phyloP scores from a whole-genome alignment of 2,113 vertebrate genomes.

The Pterocles gutturalis region DNA sequence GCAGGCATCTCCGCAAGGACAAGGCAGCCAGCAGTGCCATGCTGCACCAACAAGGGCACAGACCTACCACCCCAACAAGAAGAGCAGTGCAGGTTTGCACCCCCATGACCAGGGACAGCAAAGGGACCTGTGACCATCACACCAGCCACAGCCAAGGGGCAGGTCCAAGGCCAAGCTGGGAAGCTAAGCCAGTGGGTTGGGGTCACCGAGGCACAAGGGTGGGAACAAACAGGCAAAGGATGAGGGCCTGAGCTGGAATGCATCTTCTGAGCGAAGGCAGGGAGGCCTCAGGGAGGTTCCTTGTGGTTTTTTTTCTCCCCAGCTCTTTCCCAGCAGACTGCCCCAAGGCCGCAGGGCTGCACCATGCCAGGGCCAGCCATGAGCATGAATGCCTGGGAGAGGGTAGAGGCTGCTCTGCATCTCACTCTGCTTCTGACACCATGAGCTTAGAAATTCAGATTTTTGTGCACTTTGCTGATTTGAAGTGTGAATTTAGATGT shows the following conservation, averaged over 20 bases:
- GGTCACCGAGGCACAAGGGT: not conserved
- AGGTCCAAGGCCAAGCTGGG: not conserved
- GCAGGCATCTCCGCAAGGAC: not conserved
- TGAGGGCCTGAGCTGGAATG: not conserved
- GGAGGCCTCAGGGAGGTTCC: not conserved
- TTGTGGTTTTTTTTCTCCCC: not conserved
- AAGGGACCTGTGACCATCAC: not conserved
- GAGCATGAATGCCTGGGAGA: not conserved
- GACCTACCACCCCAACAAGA: too few species aligned
- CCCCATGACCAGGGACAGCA: not conserved
- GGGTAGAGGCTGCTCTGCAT: not conserved
- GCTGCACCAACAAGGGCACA: accelerated
- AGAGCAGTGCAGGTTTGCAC: accelerated
- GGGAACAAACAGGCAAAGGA: not conserved
- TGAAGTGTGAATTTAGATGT: not conserved
- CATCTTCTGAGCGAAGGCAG: not conserved
- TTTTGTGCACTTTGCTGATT: not conserved
- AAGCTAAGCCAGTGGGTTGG: accelerated
- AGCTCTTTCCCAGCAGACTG: not conserved
- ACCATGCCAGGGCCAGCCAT: accelerated
- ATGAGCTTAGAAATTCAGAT: not conserved
- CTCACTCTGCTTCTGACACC: not conserved
- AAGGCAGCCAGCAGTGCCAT: accelerated
- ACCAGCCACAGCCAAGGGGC: not conserved
- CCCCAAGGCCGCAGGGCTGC: accelerated